Conservation (phyloP, 2,888 invertebrate genomes). For the Thereva unica region DNA sequence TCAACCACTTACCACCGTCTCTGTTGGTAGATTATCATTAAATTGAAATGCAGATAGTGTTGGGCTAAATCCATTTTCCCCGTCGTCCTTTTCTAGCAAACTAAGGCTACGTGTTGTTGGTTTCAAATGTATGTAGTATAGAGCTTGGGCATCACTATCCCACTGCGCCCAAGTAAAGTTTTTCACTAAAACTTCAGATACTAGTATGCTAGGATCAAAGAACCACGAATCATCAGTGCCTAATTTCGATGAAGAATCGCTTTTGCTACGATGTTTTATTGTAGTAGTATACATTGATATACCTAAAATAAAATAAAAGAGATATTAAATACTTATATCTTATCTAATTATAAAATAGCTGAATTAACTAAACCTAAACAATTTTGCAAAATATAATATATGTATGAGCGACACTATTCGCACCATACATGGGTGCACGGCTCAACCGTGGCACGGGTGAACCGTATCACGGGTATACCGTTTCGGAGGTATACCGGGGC, state of each 20-base stretch:
- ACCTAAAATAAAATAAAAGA: constrained; percentile 42
- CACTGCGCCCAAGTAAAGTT: constrained; percentile 86
- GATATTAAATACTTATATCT: constrained; percentile 11
- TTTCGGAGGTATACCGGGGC: too few species aligned
- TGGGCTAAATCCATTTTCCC: constrained; percentile 68
- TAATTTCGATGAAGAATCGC: constrained; percentile 47
- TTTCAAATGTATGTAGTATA: constrained; percentile 83
- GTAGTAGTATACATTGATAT: constrained; percentile 53
- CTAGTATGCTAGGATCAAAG: constrained; percentile 62
- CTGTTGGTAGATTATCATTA: constrained; percentile 82
- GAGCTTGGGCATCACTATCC: constrained; percentile 72
- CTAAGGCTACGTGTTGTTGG: constrained; percentile 68
- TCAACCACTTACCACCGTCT: constrained; percentile 73
- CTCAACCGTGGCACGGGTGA: too few species aligned
- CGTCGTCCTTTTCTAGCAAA: constrained; percentile 67
- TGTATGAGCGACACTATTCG: too few species aligned
- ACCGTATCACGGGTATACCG: too few species aligned
- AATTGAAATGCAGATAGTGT: constrained; percentile 83
- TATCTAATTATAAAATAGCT: constrained; percentile 43
- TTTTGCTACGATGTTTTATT: constrained; percentile 59
- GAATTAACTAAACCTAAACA: too few species aligned
- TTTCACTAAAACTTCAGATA: constrained; percentile 66
- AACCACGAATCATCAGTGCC: constrained; percentile 57
- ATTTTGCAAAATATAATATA: too few species aligned
- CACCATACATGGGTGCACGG: too few species aligned